Conservation (phyloP, 2,888 invertebrate genomes). For the Sepioteuthis lessoniana region DNA sequence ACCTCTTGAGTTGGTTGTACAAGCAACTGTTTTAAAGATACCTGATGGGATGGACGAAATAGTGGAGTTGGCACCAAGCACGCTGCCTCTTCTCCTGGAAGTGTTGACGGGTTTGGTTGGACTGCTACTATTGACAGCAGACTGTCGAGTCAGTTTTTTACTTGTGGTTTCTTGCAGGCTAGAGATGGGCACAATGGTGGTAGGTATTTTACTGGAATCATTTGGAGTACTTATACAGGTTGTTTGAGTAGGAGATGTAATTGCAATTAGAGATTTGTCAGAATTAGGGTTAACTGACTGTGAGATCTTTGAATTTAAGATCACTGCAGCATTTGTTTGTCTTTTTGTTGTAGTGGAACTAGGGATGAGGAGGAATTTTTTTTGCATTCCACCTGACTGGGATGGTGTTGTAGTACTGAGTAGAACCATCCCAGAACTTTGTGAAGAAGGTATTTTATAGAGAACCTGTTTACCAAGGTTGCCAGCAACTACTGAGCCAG, state of each 20-base stretch:
- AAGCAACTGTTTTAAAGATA: not conserved
- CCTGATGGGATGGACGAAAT: conserved; percentile 23
- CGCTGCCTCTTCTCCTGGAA: conserved; percentile 33
- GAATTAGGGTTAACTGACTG: not conserved
- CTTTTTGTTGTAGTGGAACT: not conserved
- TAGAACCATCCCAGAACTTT: conserved; percentile 41
- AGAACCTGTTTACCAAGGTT: conserved; percentile 25
- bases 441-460: conserved; percentile 3
- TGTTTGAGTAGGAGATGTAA: not conserved
- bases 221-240: not conserved
- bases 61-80: conserved; percentile 6
- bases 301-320: not conserved
- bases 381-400: not conserved
- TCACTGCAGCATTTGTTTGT: not conserved
- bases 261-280: not conserved
- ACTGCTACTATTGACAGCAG: not conserved
- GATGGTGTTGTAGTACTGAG: not conserved
- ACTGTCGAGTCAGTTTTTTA: not conserved
- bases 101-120: not conserved
- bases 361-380: not conserved
- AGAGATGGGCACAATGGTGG: not conserved
- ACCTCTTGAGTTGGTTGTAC: not conserved
- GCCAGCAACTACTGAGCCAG: not conserved
- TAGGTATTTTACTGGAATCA: not conserved
- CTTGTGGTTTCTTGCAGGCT: not conserved